Evolutionary conservation across 2,888 invertebrate genomes (phyloP).

Genomic region (Plusia festucae): DNA sequence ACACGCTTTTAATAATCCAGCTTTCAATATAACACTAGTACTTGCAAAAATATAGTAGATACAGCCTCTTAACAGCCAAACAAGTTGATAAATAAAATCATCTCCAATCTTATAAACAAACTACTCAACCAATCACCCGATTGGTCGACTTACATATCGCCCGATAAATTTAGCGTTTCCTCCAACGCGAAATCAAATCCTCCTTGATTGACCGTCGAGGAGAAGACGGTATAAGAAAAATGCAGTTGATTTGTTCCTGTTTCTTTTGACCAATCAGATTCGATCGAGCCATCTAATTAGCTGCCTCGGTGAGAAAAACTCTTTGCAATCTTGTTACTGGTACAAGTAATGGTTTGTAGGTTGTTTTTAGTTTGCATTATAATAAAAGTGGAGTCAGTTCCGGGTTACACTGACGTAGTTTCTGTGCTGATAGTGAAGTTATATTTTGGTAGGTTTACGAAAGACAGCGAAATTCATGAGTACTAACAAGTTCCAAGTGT

Average conservation of each 20-base stretch:
- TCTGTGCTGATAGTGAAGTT: background rate
- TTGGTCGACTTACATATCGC: background rate
- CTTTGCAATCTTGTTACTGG: constrained; percentile 5
- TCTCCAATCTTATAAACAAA: constrained; percentile 1
- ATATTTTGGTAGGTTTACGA: too few species aligned
- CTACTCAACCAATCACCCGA: background rate
- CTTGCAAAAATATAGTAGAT: too few species aligned
- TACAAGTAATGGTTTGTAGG: background rate
- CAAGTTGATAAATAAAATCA: background rate
- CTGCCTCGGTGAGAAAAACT: constrained; percentile 18
- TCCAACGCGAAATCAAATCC: background rate
- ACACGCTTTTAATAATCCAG: too few species aligned
- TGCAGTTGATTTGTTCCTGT: constrained; percentile 31
- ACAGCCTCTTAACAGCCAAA: too few species aligned
- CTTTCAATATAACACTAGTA: background rate
- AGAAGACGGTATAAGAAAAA: constrained; percentile 15
- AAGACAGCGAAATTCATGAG: too few species aligned
- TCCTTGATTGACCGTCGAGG: constrained; percentile 4
- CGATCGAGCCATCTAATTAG: constrained; percentile 49
- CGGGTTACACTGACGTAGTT: background rate
- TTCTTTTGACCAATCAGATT: constrained; percentile 34
- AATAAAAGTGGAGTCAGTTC: background rate
- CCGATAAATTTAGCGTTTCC: background rate
- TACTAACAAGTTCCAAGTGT: too few species aligned
- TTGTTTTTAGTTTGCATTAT: background rate